Evolutionary conservation across 2,113 vertebrate species (phyloP), one percentile per base, ranked within the genome.

Genomic region (Shinisaurus crocodilurus): DNA sequence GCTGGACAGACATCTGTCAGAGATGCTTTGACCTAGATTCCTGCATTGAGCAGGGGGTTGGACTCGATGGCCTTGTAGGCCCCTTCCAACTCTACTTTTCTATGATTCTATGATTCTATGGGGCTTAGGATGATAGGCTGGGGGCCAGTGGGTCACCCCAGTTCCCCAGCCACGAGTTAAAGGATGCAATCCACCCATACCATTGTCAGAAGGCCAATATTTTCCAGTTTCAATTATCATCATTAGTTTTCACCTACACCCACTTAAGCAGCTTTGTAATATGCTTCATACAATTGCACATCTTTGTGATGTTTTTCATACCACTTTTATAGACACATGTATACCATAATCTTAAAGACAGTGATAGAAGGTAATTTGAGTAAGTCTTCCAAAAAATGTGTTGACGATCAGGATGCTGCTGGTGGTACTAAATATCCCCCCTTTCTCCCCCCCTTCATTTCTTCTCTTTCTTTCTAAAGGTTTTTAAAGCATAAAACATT

Each of bases 401-500:
- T 32, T 57, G 29, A 81, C 32, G 15, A 57, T n/a, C 79, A 54
- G 54, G n/a, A n/a, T n/a, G n/a, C n/a, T n/a, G n/a, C n/a, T 54
- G 54, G 7, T 54, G 54, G 4, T 54, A 83, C 63, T 82, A 63
- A 82, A 82, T 60, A 60, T 34, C 32, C 79, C 37, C 74, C 9
- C n/a, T 20, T 75, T 37, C 7, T 12, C 16, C 75, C 89, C 91
- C 72, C 40, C 48, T 90, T 7, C 65, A 79, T 85, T 23, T 45
- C 89, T 89, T 81, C 48, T 50, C 29, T 76, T 54, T 90, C 63
- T 86, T 85, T 90, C 37, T 37, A 79, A 80, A 93, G 91, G 89
- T 57, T 93, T 92, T 83, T 92, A 91, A 67, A 92, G 72, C 83
- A 69, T 88, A 92, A 91, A 79, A 67, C 37, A 29, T 57, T 79